phyloP scores from a whole-genome alignment of 2,888 invertebrate genomes.

The Mellilla xanthometata region DNA sequence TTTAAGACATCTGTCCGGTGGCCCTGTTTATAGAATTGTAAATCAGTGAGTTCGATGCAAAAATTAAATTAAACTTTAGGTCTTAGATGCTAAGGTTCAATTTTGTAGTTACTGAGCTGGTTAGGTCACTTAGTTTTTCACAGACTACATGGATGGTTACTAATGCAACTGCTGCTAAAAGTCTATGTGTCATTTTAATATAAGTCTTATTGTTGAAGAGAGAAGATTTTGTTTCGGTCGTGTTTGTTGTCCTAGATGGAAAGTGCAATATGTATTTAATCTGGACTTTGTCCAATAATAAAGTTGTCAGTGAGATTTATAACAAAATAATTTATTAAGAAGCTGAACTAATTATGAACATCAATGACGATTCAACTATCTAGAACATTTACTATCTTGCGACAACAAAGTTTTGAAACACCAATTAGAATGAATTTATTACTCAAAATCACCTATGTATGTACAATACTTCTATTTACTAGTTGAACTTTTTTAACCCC shows the following conservation, averaged over 20 bases:
- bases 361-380: no score
- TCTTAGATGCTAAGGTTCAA: neutral
- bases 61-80: neutral
- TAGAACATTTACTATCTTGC: no score
- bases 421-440: no score
- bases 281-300: conserved; percentile 43
- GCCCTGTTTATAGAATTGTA: conserved; percentile 8
- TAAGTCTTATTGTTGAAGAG: neutral
- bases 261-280: conserved; percentile 18
- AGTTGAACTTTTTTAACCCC: no score
- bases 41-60: neutral
- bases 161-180: neutral
- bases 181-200: neutral
- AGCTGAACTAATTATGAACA: no score
- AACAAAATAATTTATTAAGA: conserved; percentile 34
- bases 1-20: conserved; percentile 27
- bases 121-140: conserved; percentile 12
- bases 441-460: no score
- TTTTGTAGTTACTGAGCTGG: neutral
- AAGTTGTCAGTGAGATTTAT: conserved; percentile 37
- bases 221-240: neutral
- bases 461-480: no score
- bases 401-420: no score
- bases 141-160: conserved; percentile 4
- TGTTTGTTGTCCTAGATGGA: neutral